Base-by-base conservation (phyloP, 2,888 invertebrate genomes). In the Conus canariensis region DNA sequence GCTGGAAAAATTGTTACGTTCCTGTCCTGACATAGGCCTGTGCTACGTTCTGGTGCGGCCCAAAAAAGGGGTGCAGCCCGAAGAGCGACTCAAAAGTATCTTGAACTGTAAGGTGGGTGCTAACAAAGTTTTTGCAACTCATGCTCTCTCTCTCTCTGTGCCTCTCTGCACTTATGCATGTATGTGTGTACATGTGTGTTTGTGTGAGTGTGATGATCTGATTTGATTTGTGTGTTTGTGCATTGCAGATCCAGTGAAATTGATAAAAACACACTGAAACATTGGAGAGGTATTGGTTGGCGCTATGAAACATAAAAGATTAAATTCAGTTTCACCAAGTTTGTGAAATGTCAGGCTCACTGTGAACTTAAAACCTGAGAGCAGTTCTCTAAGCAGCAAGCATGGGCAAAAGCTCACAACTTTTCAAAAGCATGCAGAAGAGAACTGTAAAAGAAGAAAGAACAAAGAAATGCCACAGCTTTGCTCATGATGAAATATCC, bases 1-100 rank as follows among this genome's bases (percentile, higher is more conserved):
- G 45, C 97, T 99, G 12, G 99, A 99, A 96, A 99, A 99, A 96
- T 96, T 99, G 3, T 96, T 99, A 9, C 97, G 98, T 93, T 98
- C 98, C 0, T 98, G 98, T 95, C 97, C 98, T 0, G 97, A 97
- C 0, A 94, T 99, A 10, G 97, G 97, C 87, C 97, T 97, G 87
- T 97, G 99, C 91, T 99, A 98, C 95, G 95, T 98, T 0, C 97
- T 99, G 80, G 96, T 98, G 92, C 97, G 99, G 58, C 97, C 97
- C 1, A 98, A 98, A 95, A 97, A 97, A 94, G 98, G 97, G 0
- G 97, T 97, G 91, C 96, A 96, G 0, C 96, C 97, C 0, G 97
- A 97, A 67, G 97, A 98, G 70, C 97, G 99, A 91, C 94, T 98
- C 16, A 96, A 97, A 0, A 96, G 97, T 91, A 97, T 99, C 64